A percentile compares a stretch with the other conserved stretches of the same genome.
Conservation (phyloP, 2,888 invertebrate genomes). For the Troglohyphantes excavatus region DNA sequence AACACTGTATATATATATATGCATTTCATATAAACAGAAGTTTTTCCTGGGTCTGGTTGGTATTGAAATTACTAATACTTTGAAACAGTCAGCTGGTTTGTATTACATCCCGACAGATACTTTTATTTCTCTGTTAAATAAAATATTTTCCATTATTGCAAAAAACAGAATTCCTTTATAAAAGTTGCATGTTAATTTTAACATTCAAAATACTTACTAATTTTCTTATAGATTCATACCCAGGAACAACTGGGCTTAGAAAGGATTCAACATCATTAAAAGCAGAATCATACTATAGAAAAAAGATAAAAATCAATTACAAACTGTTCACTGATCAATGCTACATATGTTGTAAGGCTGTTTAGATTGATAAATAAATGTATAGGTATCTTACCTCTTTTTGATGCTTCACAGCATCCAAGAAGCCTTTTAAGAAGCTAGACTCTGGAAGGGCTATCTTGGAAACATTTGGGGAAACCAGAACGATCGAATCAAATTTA, state of each 20-base stretch:
- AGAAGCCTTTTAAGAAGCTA: constrained; percentile 29
- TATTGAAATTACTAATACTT: too few relatives aligned
- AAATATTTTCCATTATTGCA: too few relatives aligned
- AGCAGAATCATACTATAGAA: constrained; percentile 50
- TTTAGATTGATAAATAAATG: background rate
- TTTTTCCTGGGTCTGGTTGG: too few relatives aligned
- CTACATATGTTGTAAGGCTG: background rate
- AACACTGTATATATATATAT: too few relatives aligned
- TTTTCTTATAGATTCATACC: constrained; percentile 50
- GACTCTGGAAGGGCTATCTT: constrained; percentile 19
- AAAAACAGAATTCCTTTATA: too few relatives aligned
- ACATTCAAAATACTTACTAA: constrained; percentile 62
- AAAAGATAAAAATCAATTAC: background rate
- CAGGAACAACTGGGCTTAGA: constrained; percentile 31
- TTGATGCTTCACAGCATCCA: constrained; percentile 26
- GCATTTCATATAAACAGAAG: too few relatives aligned
- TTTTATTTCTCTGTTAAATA: too few relatives aligned
- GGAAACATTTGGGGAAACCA: constrained; percentile 49
- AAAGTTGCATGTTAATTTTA: too few relatives aligned
- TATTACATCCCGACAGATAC: too few relatives aligned
- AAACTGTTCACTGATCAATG: background rate
- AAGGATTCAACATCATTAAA: constrained; percentile 59
- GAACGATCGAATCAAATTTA: constrained; percentile 66
- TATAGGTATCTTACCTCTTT: constrained; percentile 33
- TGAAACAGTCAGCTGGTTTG: too few relatives aligned